These are phyloP conservation scores for Neoascia interrupta DNA, from an alignment of 2,888 invertebrate species.

Conservation along the genomic window DNA sequence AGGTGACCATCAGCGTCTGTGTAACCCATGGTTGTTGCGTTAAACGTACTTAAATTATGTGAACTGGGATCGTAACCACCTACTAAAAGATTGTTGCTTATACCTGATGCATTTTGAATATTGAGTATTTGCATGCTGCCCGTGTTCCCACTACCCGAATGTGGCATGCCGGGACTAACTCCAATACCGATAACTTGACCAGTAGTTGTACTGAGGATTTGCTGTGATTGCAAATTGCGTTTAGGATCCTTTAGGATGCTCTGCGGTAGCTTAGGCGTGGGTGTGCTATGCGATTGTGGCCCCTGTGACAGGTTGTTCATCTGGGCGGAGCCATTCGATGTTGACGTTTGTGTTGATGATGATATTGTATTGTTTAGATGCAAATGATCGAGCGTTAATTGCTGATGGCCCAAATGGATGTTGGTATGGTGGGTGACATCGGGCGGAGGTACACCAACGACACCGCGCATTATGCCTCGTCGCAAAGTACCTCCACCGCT, in stretches of 20 bases:
- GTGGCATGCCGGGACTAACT: conserved; percentile 39
- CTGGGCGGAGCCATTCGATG: conserved; percentile 74
- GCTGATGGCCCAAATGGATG: conserved; percentile 71
- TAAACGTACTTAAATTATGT: conserved; percentile 78
- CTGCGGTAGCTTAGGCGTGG: conserved; percentile 82
- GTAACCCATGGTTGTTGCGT: conserved; percentile 77
- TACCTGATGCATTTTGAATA: conserved; percentile 81
- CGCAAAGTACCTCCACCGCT: conserved; percentile 76
- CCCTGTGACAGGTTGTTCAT: conserved; percentile 71
- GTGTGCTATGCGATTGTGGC: conserved; percentile 70
- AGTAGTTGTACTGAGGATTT: conserved; percentile 68
- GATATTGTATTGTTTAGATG: conserved; percentile 77
- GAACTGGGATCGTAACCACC: conserved; percentile 77
- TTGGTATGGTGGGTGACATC: conserved; percentile 79
- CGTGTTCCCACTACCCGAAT: conserved; percentile 76
- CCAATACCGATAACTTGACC: conserved; percentile 63
- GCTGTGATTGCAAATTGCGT: conserved; percentile 81
- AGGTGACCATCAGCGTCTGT: conserved; percentile 80
- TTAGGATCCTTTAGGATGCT: conserved; percentile 84
- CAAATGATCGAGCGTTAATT: conserved; percentile 76
- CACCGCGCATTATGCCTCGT: conserved; percentile 77
- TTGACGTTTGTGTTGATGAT: conserved; percentile 77
- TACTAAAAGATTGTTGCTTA: conserved; percentile 76
- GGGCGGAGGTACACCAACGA: conserved; percentile 77
- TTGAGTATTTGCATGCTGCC: conserved; percentile 82